Base-by-base conservation (phyloP, 2,113 vertebrate species). In the Anser brachyrhynchus region DNA sequence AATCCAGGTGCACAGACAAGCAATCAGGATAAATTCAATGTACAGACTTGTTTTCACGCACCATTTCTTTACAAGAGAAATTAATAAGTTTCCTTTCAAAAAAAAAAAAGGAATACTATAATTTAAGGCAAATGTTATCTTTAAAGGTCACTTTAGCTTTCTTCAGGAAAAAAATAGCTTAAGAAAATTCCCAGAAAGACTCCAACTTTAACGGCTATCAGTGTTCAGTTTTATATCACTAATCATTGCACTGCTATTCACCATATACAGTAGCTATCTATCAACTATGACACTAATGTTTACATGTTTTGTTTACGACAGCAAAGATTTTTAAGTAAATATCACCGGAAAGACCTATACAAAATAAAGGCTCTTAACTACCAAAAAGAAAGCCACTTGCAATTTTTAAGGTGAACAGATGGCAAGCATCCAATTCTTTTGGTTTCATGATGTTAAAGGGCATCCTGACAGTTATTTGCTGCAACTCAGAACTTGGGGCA, bases 141-240 rank as follows among this genome's bases (percentile, higher is more conserved):
- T 77, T 80, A 55, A 97, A 97, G 96, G 97, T 89, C 96, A 95
- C 54, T 95, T 97, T 52, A 91, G 91, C 78, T 92, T 78, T 76
- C 87, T 93, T 94, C 61, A 76, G 78, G 77, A 95, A 69, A 96
- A 83, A 90, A 89, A 93, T 15, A 79, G 19, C 80, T 86, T 71
- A 6, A 8, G 41, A 33, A 94, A 84, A 35, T 67, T 82, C 66
- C 64, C 71, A 78, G 17, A 64, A 81, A 71, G 39, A 73, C 73
- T 83, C 87, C 92, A 76, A 44, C 67, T 55, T 66, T 39, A 87
- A 51, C 29, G 62, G 90, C 91, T 87, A 10, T 82, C 46, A 19
- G 69, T 25, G 64, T 72, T 79, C 70, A 62, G 79, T 64, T 76
- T 87, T 65, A 81, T 84, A 88, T 64, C 75, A 55, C 76, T 79